These are phyloP conservation scores for Micoletzkya japonica DNA, from an alignment of 2,888 invertebrate species.

Conservation along the genomic window DNA sequence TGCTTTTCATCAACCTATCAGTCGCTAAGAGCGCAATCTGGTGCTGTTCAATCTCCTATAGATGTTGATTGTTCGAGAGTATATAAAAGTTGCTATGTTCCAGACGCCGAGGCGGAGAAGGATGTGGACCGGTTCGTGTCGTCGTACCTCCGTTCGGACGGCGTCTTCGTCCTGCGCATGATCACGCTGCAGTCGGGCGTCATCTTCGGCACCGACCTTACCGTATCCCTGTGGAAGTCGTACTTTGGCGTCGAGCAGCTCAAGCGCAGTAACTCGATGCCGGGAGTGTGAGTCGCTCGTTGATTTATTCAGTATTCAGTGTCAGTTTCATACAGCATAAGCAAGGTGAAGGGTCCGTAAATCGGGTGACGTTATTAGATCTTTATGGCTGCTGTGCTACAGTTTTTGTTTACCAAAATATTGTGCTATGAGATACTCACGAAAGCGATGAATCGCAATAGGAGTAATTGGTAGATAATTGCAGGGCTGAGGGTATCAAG, in stretches of 20 bases:
- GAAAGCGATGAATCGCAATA: too few relatives aligned
- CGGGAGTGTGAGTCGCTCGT: constrained; percentile 28
- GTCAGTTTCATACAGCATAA: too few relatives aligned
- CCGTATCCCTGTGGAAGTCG: constrained; percentile 55
- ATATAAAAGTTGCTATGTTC: background rate
- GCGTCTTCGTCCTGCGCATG: constrained; percentile 63
- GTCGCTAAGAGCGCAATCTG: background rate
- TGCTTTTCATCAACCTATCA: too few relatives aligned
- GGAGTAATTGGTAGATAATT: too few relatives aligned
- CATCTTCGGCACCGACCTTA: constrained; percentile 63
- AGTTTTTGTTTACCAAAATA: too few relatives aligned
- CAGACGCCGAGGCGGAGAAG: constrained; percentile 37
- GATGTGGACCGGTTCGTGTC: constrained; percentile 55
- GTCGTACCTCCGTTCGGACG: constrained; percentile 58
- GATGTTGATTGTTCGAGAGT: too few relatives aligned
- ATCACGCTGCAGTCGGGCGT: constrained; percentile 50
- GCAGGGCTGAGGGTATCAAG: too few relatives aligned
- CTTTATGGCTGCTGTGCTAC: too few relatives aligned
- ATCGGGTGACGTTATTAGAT: too few relatives aligned
- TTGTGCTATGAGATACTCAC: too few relatives aligned
- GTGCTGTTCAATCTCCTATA: background rate
- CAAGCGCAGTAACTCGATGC: constrained; percentile 54
- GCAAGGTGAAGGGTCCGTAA: too few relatives aligned
- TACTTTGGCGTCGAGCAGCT: constrained; percentile 51
- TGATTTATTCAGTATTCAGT: background rate